phyloP scores from a whole-genome alignment of 2,888 invertebrate species.

The Tupiocoris notatus region DNA sequence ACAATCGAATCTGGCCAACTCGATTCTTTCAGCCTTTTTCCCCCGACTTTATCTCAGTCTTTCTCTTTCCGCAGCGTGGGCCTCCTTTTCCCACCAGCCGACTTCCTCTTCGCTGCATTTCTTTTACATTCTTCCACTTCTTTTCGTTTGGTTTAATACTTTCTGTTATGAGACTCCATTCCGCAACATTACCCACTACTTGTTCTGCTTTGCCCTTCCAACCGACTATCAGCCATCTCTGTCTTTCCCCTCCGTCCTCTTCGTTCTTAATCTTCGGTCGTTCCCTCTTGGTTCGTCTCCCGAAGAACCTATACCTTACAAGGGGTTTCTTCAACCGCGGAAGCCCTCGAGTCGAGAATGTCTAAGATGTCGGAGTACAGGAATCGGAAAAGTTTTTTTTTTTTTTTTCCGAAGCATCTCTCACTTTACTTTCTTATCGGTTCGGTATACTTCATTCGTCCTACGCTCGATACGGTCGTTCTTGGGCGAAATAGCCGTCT shows the following conservation, averaged over 20 bases:
- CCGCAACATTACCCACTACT: conserved; percentile 49
- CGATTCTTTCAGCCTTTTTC: background rate
- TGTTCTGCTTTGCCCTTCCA: conserved; percentile 27
- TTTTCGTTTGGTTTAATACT: conserved; percentile 48
- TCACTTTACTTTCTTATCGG: no score
- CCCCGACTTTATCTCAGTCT: conserved; percentile 19
- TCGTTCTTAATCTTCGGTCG: background rate
- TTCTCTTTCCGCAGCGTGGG: conserved; percentile 22
- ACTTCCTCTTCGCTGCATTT: conserved; percentile 4
- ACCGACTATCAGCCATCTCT: conserved; percentile 10
- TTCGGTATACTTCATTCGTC: no score
- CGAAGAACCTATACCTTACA: conserved; percentile 41
- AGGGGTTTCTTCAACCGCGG: conserved; percentile 41
- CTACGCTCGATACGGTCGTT: no score
- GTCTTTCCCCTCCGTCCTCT: background rate
- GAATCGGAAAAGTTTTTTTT: no score
- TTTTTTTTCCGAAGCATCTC: no score
- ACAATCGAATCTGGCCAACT: conserved; percentile 46
- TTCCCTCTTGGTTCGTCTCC: background rate
- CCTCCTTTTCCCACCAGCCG: conserved; percentile 8
- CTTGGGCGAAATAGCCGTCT: no score
- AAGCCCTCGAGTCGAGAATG: no score
- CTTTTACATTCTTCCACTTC: conserved; percentile 2
- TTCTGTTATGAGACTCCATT: conserved; percentile 49
- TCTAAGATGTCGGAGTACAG: no score